Evolutionary conservation across 2,113 vertebrate species (phyloP).

Genomic region (Pygoscelis antarcticus): DNA sequence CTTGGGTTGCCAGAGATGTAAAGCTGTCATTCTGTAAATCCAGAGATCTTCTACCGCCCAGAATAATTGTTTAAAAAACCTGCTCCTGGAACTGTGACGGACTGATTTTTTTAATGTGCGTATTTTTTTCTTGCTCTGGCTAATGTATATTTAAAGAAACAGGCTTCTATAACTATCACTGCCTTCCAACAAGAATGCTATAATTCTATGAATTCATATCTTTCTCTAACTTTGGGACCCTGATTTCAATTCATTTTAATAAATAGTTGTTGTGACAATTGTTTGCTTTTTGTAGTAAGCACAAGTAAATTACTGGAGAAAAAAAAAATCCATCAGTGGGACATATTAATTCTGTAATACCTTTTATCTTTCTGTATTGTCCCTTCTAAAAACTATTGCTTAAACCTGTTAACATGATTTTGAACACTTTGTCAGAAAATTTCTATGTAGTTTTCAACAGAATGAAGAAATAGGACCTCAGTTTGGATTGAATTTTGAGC

Average conservation of each 20-base stretch:
- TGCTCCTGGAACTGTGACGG: constrained; percentile 16
- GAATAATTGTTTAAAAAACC: constrained; percentile 70
- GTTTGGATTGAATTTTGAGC: constrained; percentile 48
- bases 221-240: background rate
- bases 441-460: constrained; percentile 3
- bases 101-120: constrained; percentile 20
- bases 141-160: constrained; percentile 45
- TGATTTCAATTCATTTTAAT: background rate
- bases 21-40: constrained; percentile 76
- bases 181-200: background rate
- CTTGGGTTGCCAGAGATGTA: constrained; percentile 74
- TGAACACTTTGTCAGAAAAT: background rate
- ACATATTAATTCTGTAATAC: background rate
- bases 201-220: background rate
- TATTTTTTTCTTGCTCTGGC: background rate
- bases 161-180: background rate
- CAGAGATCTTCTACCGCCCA: constrained; percentile 71
- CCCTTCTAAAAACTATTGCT: background rate
- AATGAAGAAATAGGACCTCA: constrained; percentile 23
- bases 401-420: constrained; percentile 38
- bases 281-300: background rate
- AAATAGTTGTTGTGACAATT: background rate
- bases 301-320: background rate
- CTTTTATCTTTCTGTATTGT: background rate
- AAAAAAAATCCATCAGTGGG: background rate